Conservation (phyloP, 1,140 invertebrate genomes). For the Drosophila carrolli region DNA sequence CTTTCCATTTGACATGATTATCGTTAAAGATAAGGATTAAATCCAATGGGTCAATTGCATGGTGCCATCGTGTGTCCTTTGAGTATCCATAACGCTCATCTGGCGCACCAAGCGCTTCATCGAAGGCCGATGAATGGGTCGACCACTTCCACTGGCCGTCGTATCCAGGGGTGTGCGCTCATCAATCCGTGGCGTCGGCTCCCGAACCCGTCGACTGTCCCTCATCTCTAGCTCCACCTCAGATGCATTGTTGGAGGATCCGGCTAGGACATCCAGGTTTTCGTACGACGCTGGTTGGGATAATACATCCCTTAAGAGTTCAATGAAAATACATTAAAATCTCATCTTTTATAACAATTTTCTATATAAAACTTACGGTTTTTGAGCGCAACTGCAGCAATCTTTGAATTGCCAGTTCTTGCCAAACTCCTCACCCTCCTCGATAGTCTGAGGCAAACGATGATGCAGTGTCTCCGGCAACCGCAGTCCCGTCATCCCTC, state of each 20-base stretch:
- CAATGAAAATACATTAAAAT: slow-evolving; percentile 1
- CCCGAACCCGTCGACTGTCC: slow-evolving; percentile 40
- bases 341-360: neutral
- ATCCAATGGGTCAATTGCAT: slow-evolving; percentile 95
- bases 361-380: slow-evolving; percentile 85
- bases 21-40: slow-evolving; percentile 78
- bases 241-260: slow-evolving; percentile 76
- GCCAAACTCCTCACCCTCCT: slow-evolving; percentile 95
- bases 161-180: slow-evolving; percentile 85
- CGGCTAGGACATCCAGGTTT: slow-evolving; percentile 87
- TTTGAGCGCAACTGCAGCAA: slow-evolving; percentile 89
- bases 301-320: slow-evolving; percentile 34
- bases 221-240: slow-evolving; percentile 70
- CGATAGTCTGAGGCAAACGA: slow-evolving; percentile 91
- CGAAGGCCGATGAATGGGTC: slow-evolving; percentile 85
- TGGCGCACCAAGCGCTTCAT: slow-evolving; percentile 89
- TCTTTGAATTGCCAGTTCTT: slow-evolving; percentile 91
- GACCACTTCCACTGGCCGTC: slow-evolving; percentile 20
- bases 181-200: slow-evolving; percentile 38
- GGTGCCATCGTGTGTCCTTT: slow-evolving; percentile 89
- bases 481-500: slow-evolving; percentile 91
- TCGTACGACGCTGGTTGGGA: slow-evolving; percentile 86
- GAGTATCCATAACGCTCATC: slow-evolving; percentile 91
- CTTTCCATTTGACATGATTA: too few relatives aligned
- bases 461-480: slow-evolving; percentile 93